Conservation (phyloP, 1,140 invertebrate species). For the Dreissena polymorpha region DNA sequence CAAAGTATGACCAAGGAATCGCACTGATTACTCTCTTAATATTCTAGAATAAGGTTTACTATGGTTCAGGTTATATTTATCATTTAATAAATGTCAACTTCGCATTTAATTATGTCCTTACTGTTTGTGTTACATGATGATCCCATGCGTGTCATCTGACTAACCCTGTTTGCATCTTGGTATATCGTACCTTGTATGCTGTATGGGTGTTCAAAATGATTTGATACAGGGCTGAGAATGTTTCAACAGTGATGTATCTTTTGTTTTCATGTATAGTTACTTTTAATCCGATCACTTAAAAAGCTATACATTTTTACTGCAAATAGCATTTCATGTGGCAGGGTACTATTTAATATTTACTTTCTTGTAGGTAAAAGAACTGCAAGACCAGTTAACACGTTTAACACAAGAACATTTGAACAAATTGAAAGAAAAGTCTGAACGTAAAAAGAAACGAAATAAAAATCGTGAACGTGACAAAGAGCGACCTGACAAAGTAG, state of each 20-base stretch:
- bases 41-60: not conserved
- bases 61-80: not conserved
- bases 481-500: slow-evolving; percentile 71
- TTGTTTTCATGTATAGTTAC: no score
- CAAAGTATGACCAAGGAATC: slow-evolving; percentile 44
- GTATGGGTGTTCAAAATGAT: slow-evolving; percentile 37
- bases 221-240: slow-evolving; percentile 37
- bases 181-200: not conserved
- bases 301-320: no score
- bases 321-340: no score
- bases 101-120: not conserved
- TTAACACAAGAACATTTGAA: slow-evolving; percentile 77
- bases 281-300: no score
- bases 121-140: slow-evolving; percentile 65
- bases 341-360: no score
- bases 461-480: slow-evolving; percentile 70
- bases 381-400: slow-evolving; percentile 77
- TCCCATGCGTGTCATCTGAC: slow-evolving; percentile 70
- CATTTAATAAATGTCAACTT: not conserved
- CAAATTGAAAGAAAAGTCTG: slow-evolving; percentile 85
- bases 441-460: slow-evolving; percentile 77
- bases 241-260: not conserved
- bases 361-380: slow-evolving; percentile 72
- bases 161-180: not conserved
- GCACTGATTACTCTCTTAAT: slow-evolving; percentile 42